phyloP scores from a whole-genome alignment of 2,113 vertebrate genomes.

The Hippocampus zosterae region DNA sequence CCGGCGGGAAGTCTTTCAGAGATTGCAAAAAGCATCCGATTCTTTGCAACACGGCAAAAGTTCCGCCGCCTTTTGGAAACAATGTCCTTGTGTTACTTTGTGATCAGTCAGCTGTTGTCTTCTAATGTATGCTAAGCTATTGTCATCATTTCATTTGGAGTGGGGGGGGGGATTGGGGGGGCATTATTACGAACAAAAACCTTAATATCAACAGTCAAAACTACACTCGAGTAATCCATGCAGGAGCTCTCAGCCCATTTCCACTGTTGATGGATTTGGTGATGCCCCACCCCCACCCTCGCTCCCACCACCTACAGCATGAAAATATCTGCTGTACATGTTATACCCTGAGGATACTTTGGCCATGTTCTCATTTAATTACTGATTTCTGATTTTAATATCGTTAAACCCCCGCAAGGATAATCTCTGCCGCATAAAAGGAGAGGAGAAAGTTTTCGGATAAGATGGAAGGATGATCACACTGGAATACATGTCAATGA shows the following conservation, averaged over 20 bases:
- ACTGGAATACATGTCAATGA: not conserved
- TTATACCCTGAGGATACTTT: conserved; percentile 80
- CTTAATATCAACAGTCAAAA: conserved; percentile 74
- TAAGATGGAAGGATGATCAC: not conserved
- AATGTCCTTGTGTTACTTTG: conserved; percentile 55
- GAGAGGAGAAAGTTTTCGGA: not conserved
- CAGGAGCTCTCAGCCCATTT: conserved; percentile 73
- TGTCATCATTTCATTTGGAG: conserved; percentile 86
- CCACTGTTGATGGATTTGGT: conserved; percentile 86
- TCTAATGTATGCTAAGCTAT: conserved; percentile 83
- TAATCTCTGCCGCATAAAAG: conserved; percentile 69
- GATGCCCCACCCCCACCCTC: conserved; percentile 73
- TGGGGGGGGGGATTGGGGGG: conserved; percentile 15
- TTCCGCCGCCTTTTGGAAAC: conserved; percentile 48
- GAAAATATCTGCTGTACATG: conserved; percentile 86
- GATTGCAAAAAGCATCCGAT: conserved; percentile 75
- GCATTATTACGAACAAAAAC: conserved; percentile 86
- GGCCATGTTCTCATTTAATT: conserved; percentile 94
- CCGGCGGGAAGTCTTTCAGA: conserved; percentile 71
- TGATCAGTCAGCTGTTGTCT: conserved; percentile 80
- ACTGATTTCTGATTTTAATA: conserved; percentile 94
- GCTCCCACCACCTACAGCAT: conserved; percentile 68
- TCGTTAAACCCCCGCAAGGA: conserved; percentile 80
- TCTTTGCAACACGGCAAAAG: conserved; percentile 66
- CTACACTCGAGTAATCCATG: conserved; percentile 80